Conservation (phyloP, 2,797 vertebrate species). For the Poeciliopsis gracilis region DNA sequence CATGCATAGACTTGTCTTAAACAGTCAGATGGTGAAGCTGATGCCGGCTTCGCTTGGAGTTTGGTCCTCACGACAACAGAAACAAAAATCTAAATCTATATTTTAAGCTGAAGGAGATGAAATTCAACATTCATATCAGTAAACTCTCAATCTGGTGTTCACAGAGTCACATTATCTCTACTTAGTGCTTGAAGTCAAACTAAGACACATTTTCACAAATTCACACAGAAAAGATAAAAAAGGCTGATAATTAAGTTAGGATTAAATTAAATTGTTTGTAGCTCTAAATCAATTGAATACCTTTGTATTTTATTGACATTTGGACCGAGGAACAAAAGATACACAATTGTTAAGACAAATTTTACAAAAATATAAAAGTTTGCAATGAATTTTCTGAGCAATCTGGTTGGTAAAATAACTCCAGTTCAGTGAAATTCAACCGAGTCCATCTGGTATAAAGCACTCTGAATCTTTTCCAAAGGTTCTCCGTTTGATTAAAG, state of each 20-base stretch:
- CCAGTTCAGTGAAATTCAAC: background rate
- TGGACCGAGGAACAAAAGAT: background rate
- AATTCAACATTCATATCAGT: constrained; percentile 40
- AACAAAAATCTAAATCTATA: constrained; percentile 11
- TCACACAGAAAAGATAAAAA: background rate
- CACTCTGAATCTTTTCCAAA: background rate
- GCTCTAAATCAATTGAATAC: background rate
- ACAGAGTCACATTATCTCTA: background rate
- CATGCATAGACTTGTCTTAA: constrained; percentile 54
- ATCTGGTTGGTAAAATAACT: background rate
- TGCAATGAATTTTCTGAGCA: background rate
- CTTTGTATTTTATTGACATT: background rate
- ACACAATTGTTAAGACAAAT: background rate
- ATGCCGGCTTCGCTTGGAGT: constrained; percentile 59
- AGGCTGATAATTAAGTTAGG: background rate
- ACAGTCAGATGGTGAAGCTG: constrained; percentile 53
- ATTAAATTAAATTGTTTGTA: background rate
- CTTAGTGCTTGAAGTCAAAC: background rate
- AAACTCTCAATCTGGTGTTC: constrained; percentile 10
- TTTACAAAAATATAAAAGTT: background rate
- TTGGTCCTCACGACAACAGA: constrained; percentile 59
- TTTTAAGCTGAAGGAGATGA: constrained; percentile 45
- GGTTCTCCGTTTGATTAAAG: background rate
- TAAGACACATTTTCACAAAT: background rate
- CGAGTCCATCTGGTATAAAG: background rate